Evolutionary conservation across 2,797 vertebrate genomes (phyloP).

Genomic region (Falco peregrinus): DNA sequence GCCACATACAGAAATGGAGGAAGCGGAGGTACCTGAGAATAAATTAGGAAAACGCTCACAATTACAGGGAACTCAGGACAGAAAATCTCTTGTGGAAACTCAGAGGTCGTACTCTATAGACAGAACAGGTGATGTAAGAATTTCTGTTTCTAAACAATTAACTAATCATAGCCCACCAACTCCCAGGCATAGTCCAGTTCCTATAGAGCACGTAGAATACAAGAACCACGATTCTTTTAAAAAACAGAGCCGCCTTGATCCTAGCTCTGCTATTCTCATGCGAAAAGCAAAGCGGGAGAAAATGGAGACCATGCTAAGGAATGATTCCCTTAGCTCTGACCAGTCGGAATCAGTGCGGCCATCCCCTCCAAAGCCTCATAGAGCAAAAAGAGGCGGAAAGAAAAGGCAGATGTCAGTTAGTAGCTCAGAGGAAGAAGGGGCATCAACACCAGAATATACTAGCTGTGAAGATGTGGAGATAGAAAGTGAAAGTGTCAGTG

Average conservation of each 20-base stretch:
- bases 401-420: constrained; percentile 99
- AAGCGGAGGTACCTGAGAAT: constrained; percentile 83
- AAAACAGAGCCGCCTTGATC: constrained; percentile 87
- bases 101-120: constrained; percentile 86
- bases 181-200: constrained; percentile 80
- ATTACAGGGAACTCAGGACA: constrained; percentile 78
- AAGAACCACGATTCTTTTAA: constrained; percentile 86
- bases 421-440: constrained; percentile 99
- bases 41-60: constrained; percentile 82
- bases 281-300: constrained; percentile 92
- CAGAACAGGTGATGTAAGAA: constrained; percentile 84
- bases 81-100: constrained; percentile 83
- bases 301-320: constrained; percentile 91
- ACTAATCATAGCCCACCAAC: constrained; percentile 78
- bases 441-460: constrained; percentile 98
- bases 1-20: constrained; percentile 87
- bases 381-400: constrained; percentile 89
- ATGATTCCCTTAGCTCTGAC: constrained; percentile 97
- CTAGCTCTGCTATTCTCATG: constrained; percentile 80
- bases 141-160: constrained; percentile 78
- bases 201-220: constrained; percentile 82
- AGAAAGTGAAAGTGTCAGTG: constrained; percentile 94
- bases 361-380: constrained; percentile 92
- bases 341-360: constrained; percentile 95
- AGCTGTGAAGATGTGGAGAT: constrained; percentile 99